Evolutionary conservation across 2,888 invertebrate species (phyloP).

Genomic region (Amphimallon solstitiale): DNA sequence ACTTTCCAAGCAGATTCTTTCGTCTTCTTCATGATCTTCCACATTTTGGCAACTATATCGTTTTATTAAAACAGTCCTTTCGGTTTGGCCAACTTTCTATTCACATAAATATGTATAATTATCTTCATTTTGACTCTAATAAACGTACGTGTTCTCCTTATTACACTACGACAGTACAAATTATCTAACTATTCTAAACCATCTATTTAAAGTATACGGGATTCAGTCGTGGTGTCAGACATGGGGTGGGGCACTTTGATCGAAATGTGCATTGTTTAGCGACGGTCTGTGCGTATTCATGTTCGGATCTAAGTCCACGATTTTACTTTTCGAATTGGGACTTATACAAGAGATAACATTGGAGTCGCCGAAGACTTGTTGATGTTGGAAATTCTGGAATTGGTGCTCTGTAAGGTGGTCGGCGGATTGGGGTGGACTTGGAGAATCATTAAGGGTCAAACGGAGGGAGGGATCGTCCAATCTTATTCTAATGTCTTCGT

Average conservation of each 20-base stretch:
- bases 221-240: conserved; percentile 49
- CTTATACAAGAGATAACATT: conserved; percentile 41
- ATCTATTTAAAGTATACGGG: conserved; percentile 17
- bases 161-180: conserved; percentile 30
- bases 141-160: background rate
- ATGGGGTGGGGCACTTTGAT: conserved; percentile 43
- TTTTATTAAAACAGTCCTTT: background rate
- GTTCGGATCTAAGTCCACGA: conserved; percentile 53
- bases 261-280: conserved; percentile 42
- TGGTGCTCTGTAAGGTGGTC: conserved; percentile 37
- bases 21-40: background rate
- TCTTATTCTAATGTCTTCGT: conserved; percentile 58
- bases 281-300: conserved; percentile 53
- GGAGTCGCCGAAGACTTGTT: conserved; percentile 12
- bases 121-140: background rate
- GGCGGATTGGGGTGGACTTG: conserved; percentile 50
- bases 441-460: conserved; percentile 54
- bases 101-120: background rate
- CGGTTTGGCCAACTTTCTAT: conserved; percentile 1
- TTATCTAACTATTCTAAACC: conserved; percentile 32
- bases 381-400: conserved; percentile 16
- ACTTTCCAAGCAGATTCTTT: conserved; percentile 5
- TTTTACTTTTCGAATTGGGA: conserved; percentile 43
- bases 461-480: conserved; percentile 61
- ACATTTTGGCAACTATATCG: background rate